Percentiles rank a stretch among this genome's conserved stretches.
phyloP scores from a whole-genome alignment of 2,888 invertebrate genomes.

The Cerceris ruficornis region DNA sequence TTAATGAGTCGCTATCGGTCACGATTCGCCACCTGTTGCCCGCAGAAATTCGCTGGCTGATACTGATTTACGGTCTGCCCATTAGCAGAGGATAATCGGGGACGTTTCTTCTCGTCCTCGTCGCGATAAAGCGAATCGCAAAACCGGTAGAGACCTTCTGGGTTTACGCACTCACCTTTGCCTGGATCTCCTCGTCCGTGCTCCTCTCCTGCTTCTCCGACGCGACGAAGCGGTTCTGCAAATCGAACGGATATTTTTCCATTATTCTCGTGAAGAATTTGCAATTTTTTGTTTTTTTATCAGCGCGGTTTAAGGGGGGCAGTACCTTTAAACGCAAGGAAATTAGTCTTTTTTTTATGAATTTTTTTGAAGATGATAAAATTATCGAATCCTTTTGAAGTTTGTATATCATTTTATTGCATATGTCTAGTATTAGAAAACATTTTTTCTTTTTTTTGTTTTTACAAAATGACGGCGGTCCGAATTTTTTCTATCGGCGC shows the following conservation, averaged over 20 bases:
- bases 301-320: too few species aligned
- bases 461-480: too few species aligned
- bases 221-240: conserved; percentile 72
- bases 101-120: conserved; percentile 7
- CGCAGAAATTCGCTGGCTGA: conserved; percentile 42
- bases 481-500: too few species aligned
- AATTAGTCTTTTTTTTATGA: too few species aligned
- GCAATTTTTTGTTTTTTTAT: too few species aligned
- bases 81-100: conserved; percentile 21
- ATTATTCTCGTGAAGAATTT: neutral
- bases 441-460: too few species aligned
- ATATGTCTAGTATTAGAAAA: too few species aligned
- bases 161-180: conserved; percentile 69
- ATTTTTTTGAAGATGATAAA: too few species aligned
- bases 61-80: conserved; percentile 44
- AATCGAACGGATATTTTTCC: conserved; percentile 21
- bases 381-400: too few species aligned
- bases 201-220: conserved; percentile 64
- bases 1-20: conserved; percentile 48
- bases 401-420: too few species aligned
- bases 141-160: conserved; percentile 25
- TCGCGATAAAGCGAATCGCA: conserved; percentile 33
- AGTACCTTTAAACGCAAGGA: too few species aligned
- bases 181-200: conserved; percentile 68
- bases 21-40: conserved; percentile 64